A percentile compares a stretch with the other conserved stretches of the same genome.
Conservation (phyloP, 2,113 vertebrate genomes). For the Apteryx owenii region DNA sequence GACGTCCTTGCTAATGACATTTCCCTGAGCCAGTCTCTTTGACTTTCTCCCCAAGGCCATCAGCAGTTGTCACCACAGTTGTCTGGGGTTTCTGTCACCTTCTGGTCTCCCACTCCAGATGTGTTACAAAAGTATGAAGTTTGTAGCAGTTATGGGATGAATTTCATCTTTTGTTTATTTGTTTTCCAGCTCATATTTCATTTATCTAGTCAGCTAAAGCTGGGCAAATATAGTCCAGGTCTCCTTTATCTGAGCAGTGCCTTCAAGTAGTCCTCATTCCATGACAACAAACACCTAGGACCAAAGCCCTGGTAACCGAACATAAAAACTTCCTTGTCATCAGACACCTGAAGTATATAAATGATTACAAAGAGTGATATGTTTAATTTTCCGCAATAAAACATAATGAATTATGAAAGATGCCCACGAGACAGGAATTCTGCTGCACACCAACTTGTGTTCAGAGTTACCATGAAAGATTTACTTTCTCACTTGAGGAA, state of each 20-base stretch:
- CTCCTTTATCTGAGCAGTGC: neutral
- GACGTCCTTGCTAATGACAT: neutral
- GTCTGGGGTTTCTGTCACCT: neutral
- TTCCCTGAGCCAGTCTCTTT: neutral
- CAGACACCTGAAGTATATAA: neutral
- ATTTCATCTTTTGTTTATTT: neutral
- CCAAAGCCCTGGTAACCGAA: neutral
- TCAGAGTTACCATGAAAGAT: neutral
- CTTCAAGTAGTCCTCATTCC: neutral
- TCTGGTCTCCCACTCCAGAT: neutral
- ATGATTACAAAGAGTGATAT: neutral
- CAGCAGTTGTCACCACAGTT: neutral
- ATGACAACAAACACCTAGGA: neutral
- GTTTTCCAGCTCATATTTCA: neutral
- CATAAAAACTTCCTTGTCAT: neutral
- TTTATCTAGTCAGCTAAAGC: neutral
- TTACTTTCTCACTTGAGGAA: neutral
- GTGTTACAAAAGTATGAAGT: neutral
- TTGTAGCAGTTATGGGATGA: neutral
- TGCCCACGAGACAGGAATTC: neutral
- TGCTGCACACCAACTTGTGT: neutral
- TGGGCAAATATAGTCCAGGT: neutral
- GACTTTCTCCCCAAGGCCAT: neutral
- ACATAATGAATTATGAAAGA: neutral
- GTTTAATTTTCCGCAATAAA: neutral